Evolutionary conservation across 1,140 invertebrate species (phyloP).

Genomic region (Notospermus geniculatus): DNA sequence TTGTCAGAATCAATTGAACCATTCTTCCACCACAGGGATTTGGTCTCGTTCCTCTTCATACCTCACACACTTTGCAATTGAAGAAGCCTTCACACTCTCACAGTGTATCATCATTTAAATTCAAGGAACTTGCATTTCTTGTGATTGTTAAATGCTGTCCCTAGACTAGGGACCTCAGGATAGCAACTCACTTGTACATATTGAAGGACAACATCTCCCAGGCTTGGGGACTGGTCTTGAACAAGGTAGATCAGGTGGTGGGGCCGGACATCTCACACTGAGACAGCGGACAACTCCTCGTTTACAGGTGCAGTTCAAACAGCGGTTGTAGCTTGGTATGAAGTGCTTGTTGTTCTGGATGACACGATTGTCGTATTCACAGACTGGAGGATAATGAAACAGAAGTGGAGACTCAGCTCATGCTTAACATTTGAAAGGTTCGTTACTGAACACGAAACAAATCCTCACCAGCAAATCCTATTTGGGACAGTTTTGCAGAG

Average conservation of each 20-base stretch:
- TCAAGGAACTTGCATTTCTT: too few relatives aligned
- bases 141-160: too few relatives aligned
- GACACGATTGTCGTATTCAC: slow-evolving; percentile 35
- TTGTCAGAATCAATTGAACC: not conserved
- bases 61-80: too few relatives aligned
- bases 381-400: slow-evolving; percentile 30
- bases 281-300: slow-evolving; percentile 38
- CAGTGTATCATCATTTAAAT: too few relatives aligned
- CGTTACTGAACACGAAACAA: not conserved
- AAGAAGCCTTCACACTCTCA: too few relatives aligned
- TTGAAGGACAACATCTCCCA: slow-evolving; percentile 38
- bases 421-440: not conserved
- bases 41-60: too few relatives aligned
- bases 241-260: slow-evolving; percentile 25
- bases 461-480: not conserved
- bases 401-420: not conserved
- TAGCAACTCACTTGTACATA: slow-evolving; percentile 38
- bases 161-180: too few relatives aligned
- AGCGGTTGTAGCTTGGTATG: slow-evolving; percentile 38
- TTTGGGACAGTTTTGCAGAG: not conserved
- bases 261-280: slow-evolving; percentile 26
- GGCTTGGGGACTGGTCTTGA: slow-evolving; percentile 23
- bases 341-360: slow-evolving; percentile 32
- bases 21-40: too few relatives aligned
- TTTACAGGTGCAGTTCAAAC: slow-evolving; percentile 43